Conservation (phyloP, 2,888 invertebrate genomes). For the Psylliodes chrysocephalus region DNA sequence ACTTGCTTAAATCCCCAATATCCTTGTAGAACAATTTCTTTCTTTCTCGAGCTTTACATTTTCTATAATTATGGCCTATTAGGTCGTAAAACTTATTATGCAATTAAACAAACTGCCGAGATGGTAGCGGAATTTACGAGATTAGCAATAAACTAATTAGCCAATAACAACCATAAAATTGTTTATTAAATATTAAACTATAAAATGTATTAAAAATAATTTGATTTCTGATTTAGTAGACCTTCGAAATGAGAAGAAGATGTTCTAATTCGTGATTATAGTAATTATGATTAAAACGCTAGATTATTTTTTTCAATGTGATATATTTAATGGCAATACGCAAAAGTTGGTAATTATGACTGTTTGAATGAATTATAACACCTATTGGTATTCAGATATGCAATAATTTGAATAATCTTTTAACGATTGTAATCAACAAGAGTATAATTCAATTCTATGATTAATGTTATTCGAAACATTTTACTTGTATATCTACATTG, state of each 20-base stretch:
- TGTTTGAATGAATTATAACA: neutral
- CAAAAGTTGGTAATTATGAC: no score
- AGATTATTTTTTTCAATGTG: neutral
- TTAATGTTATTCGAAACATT: no score
- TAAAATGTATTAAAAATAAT: neutral
- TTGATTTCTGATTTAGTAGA: neutral
- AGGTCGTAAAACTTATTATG: neutral
- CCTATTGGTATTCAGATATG: no score
- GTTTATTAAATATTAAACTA: no score
- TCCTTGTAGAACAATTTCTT: no score
- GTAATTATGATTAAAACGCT: neutral
- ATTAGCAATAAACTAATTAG: constrained; percentile 2
- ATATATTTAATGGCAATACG: neutral
- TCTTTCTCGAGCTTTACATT: no score
- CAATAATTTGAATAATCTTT: no score
- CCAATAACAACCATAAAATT: neutral
- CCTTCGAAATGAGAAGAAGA: constrained; percentile 12
- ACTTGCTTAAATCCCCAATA: no score
- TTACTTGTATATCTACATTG: no score
- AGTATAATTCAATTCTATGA: no score
- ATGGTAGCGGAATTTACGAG: neutral
- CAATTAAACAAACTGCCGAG: neutral
- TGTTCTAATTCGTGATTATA: constrained; percentile 16
- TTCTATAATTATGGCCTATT: no score
- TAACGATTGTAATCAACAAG: no score